These are phyloP conservation scores for Embiotoca jacksoni DNA, from an alignment of 2,113 vertebrate genomes.

Conservation along the genomic window DNA sequence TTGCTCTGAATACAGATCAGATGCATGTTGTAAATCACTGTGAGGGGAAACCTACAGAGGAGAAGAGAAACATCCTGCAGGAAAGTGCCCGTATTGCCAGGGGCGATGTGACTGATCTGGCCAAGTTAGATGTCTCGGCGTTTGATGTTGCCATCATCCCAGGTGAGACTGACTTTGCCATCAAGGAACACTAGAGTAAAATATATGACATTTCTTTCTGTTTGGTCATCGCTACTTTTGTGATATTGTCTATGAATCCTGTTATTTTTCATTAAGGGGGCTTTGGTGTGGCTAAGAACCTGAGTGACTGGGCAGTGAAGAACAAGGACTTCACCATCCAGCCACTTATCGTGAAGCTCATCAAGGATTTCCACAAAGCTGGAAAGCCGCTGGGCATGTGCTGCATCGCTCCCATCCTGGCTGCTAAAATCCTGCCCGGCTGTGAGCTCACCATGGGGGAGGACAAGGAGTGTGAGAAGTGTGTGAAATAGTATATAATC, in stretches of 20 bases:
- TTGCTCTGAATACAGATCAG: slow-evolving; percentile 90
- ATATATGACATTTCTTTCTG: neutral
- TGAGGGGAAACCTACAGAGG: slow-evolving; percentile 89
- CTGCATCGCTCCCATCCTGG: slow-evolving; percentile 90
- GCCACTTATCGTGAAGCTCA: slow-evolving; percentile 80
- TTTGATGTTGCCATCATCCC: slow-evolving; percentile 94
- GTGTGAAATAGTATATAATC: slow-evolving; percentile 1
- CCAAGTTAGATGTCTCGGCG: slow-evolving; percentile 81
- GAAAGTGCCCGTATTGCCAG: slow-evolving; percentile 96
- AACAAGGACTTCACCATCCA: slow-evolving; percentile 86
- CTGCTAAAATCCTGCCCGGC: slow-evolving; percentile 88
- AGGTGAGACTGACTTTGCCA: slow-evolving; percentile 71
- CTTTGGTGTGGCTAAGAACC: slow-evolving; percentile 95
- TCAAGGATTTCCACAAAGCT: slow-evolving; percentile 86
- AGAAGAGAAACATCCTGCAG: slow-evolving; percentile 91
- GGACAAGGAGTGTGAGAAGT: slow-evolving; percentile 84
- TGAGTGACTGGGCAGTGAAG: slow-evolving; percentile 89
- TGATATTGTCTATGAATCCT: neutral
- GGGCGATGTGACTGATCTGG: slow-evolving; percentile 89
- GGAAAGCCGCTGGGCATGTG: slow-evolving; percentile 91
- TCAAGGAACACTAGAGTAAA: neutral
- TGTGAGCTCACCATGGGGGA: slow-evolving; percentile 90
- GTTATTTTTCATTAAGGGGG: slow-evolving; percentile 79
- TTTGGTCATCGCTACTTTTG: neutral
- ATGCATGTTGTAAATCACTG: slow-evolving; percentile 96